Evolutionary conservation across 2,797 vertebrate genomes (phyloP).

Genomic region (Pipistrellus nathusii): DNA sequence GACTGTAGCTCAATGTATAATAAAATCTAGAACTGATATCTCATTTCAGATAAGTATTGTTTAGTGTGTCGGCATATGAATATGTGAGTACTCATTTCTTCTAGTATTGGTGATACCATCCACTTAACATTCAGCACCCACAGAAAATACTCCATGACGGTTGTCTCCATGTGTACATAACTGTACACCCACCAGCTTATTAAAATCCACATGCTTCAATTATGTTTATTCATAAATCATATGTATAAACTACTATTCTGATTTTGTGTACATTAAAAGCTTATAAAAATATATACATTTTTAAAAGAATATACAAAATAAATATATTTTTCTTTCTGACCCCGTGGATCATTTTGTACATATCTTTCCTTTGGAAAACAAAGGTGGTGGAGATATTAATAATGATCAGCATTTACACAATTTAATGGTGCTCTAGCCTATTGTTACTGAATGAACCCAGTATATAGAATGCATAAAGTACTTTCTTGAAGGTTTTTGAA

Average conservation of each 20-base stretch:
- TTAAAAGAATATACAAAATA: background rate
- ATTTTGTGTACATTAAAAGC: conserved; percentile 15
- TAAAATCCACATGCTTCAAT: background rate
- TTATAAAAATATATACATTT: conserved; percentile 8
- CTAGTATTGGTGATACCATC: background rate
- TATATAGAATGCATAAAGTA: background rate
- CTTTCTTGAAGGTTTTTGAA: conserved; percentile 45
- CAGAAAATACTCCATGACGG: background rate
- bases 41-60: conserved; percentile 1
- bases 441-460: background rate
- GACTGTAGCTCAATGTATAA: background rate
- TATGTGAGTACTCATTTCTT: conserved; percentile 4
- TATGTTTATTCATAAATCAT: conserved; percentile 22
- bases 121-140: conserved; percentile 18
- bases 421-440: background rate
- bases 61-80: conserved; percentile 20
- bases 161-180: background rate
- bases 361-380: background rate
- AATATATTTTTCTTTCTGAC: background rate
- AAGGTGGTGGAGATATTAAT: background rate
- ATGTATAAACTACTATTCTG: background rate
- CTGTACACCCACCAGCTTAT: background rate
- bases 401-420: conserved; percentile 9
- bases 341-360: background rate
- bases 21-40: conserved; percentile 22